Conservation (phyloP, 2,113 vertebrate species). For the Corydoras maculifer region DNA sequence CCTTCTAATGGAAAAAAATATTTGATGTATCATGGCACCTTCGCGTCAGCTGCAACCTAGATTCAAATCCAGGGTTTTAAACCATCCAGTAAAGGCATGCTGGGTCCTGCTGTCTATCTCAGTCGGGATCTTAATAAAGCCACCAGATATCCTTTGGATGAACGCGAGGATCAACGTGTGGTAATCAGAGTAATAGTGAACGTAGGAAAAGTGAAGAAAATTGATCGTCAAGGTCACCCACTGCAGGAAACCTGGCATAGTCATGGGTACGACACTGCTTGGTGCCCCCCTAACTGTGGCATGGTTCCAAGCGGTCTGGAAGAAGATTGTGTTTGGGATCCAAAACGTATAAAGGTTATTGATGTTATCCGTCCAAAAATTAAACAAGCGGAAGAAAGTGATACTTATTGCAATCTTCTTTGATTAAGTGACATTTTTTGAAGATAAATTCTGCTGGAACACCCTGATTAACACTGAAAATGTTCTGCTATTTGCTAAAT, state of each 20-base stretch:
- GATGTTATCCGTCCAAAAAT: background rate
- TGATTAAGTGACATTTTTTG: background rate
- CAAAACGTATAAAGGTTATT: slow-evolving; percentile 16
- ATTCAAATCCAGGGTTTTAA: slow-evolving; percentile 27
- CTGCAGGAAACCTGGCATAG: slow-evolving; percentile 24
- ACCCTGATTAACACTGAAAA: background rate
- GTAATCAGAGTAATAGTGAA: slow-evolving; percentile 15
- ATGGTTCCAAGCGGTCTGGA: slow-evolving; percentile 32
- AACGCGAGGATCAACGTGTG: slow-evolving; percentile 8
- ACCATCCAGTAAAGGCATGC: slow-evolving; percentile 29
- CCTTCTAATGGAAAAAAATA: slow-evolving; percentile 16
- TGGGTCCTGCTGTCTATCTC: slow-evolving; percentile 47
- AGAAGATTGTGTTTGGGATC: slow-evolving; percentile 41
- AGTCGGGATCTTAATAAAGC: slow-evolving; percentile 44
- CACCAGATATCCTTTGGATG: slow-evolving; percentile 20
- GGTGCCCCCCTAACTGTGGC: slow-evolving; percentile 30
- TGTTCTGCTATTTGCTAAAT: too few species aligned
- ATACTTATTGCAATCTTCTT: background rate
- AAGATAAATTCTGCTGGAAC: background rate
- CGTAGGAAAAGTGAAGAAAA: slow-evolving; percentile 34
- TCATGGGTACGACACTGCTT: slow-evolving; percentile 25
- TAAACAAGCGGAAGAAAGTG: too few species aligned
- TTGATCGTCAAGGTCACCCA: slow-evolving; percentile 20
- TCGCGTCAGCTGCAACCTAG: rapidly evolving
- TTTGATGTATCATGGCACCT: slow-evolving; percentile 48